phyloP scores from a whole-genome alignment of 2,888 invertebrate genomes.

The Graphium colonna region DNA sequence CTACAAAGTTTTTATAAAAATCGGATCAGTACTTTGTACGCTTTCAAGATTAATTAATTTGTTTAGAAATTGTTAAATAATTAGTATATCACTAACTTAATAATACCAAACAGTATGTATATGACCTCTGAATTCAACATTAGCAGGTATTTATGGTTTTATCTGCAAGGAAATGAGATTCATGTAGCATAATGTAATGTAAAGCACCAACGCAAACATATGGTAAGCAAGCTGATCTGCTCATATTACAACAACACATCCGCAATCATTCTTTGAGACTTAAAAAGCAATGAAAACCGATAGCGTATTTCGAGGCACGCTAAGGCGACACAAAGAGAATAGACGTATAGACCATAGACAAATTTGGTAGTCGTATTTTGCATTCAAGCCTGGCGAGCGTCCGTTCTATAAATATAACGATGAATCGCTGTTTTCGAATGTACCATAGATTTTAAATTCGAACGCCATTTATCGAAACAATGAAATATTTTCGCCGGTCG shows the following conservation, averaged over 20 bases:
- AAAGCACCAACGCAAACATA: background rate
- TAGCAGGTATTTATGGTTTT: no score
- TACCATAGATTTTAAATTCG: conserved; percentile 27
- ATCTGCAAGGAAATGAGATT: no score
- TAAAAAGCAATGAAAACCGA: background rate
- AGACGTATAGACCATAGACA: background rate
- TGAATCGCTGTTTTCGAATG: conserved; percentile 23
- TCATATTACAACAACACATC: background rate
- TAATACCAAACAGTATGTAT: background rate
- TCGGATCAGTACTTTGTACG: no score
- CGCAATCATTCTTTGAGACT: background rate
- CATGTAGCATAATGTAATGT: no score
- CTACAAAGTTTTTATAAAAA: no score
- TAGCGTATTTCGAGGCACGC: background rate
- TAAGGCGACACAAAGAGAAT: background rate
- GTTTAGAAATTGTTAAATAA: no score
- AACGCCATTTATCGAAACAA: conserved; percentile 54
- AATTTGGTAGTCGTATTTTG: background rate
- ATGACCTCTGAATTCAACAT: background rate
- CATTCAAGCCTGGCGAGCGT: conserved; percentile 15
- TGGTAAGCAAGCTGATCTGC: background rate
- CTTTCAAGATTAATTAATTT: no score
- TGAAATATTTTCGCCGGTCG: conserved; percentile 52
- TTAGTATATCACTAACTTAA: no score
- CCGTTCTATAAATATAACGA: conserved; percentile 24